phyloP scores from a whole-genome alignment of 2,113 vertebrate genomes.

The Pelodiscus sinensis region DNA sequence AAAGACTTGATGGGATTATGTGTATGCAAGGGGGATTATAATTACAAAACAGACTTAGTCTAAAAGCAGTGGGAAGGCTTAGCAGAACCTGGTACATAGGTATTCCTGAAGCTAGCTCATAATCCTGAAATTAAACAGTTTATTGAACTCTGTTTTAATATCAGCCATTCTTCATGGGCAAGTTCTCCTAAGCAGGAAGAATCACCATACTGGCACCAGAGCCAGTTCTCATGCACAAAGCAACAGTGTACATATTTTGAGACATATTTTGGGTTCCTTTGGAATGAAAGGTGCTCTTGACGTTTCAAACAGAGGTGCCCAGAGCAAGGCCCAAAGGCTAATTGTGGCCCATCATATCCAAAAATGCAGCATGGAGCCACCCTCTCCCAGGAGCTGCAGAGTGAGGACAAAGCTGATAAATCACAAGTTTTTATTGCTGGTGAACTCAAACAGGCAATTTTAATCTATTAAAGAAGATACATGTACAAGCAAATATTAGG shows the following conservation, averaged over 20 bases:
- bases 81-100: background rate
- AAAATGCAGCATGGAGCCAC: background rate
- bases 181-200: background rate
- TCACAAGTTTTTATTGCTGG: constrained; percentile 77
- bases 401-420: constrained; percentile 64
- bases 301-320: background rate
- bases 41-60: constrained; percentile 52
- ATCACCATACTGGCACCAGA: background rate
- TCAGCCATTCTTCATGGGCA: constrained; percentile 9
- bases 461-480: constrained; percentile 74
- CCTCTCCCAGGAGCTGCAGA: constrained; percentile 15
- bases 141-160: background rate
- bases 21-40: constrained; percentile 4
- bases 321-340: background rate
- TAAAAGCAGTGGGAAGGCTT: background rate
- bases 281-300: background rate
- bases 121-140: background rate
- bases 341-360: background rate
- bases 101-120: background rate
- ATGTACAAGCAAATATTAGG: constrained; percentile 70
- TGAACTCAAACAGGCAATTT: constrained; percentile 80
- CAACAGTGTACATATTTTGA: background rate
- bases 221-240: background rate
- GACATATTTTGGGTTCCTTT: background rate
- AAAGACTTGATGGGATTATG: constrained; percentile 52